These are phyloP conservation scores for Brachymystax lenok DNA, from an alignment of 2,797 vertebrate genomes.

Conservation along the genomic window DNA sequence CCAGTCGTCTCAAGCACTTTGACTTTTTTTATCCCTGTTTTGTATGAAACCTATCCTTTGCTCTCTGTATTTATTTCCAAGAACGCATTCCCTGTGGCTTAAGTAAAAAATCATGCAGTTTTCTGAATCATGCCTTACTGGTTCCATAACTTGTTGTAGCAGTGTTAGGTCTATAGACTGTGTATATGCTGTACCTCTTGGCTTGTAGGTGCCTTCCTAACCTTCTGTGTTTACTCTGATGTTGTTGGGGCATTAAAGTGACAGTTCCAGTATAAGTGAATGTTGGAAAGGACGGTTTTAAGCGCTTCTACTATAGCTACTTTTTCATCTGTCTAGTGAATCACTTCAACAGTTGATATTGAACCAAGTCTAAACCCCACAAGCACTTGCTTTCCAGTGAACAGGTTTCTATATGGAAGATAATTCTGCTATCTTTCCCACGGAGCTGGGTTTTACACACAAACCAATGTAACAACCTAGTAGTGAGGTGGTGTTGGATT, in stretches of 20 bases:
- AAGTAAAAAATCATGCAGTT: slow-evolving; percentile 55
- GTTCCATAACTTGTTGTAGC: slow-evolving; percentile 30
- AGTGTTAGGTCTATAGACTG: slow-evolving; percentile 22
- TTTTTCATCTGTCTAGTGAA: slow-evolving; percentile 27
- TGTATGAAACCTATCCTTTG: slow-evolving; percentile 34
- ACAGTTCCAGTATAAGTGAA: slow-evolving; percentile 48
- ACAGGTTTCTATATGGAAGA: slow-evolving; percentile 19
- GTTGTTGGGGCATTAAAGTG: slow-evolving; percentile 47
- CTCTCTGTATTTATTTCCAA: slow-evolving; percentile 68
- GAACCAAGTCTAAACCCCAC: slow-evolving; percentile 36
- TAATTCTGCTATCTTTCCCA: slow-evolving; percentile 46
- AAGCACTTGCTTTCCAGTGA: slow-evolving; percentile 41
- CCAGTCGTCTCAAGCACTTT: slow-evolving; percentile 67
- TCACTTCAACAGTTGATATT: slow-evolving; percentile 38
- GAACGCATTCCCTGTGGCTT: slow-evolving; percentile 73
- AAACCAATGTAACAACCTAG: slow-evolving; percentile 46
- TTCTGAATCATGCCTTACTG: slow-evolving; percentile 63
- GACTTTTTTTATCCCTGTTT: slow-evolving; percentile 23
- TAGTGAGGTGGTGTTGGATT: slow-evolving; percentile 65
- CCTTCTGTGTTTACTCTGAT: slow-evolving; percentile 31
- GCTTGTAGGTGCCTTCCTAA: slow-evolving; percentile 46
- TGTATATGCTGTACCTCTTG: slow-evolving; percentile 27
- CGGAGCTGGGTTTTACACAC: slow-evolving; percentile 65
- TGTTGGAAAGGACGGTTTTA: slow-evolving; percentile 50
- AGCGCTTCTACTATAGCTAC: slow-evolving; percentile 19